These are phyloP conservation scores for Taphrorychus bicolor DNA, from an alignment of 2,888 invertebrate species.

Conservation along the genomic window DNA sequence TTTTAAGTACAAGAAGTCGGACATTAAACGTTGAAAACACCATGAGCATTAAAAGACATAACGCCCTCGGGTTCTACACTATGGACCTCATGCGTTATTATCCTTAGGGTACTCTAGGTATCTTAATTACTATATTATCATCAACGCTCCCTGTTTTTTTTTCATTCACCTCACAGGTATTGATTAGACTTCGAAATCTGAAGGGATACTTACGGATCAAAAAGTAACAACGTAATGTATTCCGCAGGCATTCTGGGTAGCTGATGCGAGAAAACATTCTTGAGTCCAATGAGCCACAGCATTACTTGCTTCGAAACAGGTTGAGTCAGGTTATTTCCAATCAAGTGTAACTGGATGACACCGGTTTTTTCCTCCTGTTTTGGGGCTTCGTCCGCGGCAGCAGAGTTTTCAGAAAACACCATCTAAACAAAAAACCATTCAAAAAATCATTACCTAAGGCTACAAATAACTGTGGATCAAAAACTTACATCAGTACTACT, in stretches of 20 bases:
- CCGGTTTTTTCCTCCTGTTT: slow-evolving; percentile 89
- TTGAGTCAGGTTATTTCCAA: slow-evolving; percentile 89
- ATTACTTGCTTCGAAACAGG: slow-evolving; percentile 89
- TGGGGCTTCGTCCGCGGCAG: slow-evolving; percentile 86
- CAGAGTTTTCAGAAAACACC: slow-evolving; percentile 82
- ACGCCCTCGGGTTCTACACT: too few species aligned
- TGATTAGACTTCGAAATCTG: too few species aligned
- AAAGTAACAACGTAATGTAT: slow-evolving; percentile 93
- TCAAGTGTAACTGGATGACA: slow-evolving; percentile 91
- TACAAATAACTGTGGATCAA: too few species aligned
- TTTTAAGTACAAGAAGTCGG: too few species aligned
- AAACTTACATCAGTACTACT: slow-evolving; percentile 76
- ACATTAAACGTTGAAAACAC: too few species aligned
- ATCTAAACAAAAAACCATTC: slow-evolving; percentile 51
- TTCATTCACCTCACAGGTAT: too few species aligned
- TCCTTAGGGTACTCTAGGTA: too few species aligned
- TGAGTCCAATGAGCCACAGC: slow-evolving; percentile 91
- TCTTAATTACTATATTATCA: too few species aligned
- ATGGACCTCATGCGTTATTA: too few species aligned
- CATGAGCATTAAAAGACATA: too few species aligned
- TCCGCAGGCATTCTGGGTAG: slow-evolving; percentile 97
- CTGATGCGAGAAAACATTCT: slow-evolving; percentile 95
- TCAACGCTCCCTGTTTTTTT: too few species aligned
- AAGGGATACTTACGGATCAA: slow-evolving; percentile 80
- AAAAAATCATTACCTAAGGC: too few species aligned